Evolutionary conservation across 1,140 invertebrate species (phyloP), one percentile per base, ranked within the genome.

Genomic region (Arion vulgaris): DNA sequence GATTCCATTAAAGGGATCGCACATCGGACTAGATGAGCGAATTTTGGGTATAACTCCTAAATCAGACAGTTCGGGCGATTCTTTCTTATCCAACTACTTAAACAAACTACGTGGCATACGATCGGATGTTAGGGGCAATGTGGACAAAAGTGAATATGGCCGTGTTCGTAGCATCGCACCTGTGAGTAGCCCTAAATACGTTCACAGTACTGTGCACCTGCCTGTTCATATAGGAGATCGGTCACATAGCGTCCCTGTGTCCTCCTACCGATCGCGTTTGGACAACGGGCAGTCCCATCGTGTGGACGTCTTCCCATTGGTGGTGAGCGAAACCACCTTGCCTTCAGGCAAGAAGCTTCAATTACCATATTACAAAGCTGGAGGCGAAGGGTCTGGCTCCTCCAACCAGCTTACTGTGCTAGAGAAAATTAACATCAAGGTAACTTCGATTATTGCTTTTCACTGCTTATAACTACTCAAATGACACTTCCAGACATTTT

Each of bases 381-480:
- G 81, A 26, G 68, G 68, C 68, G 45, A 66, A 23, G 38, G 62
- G 11, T 41, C 39, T 36, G 49, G 34, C 74, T 71, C 78, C 41
- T 66, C 80, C 80, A 62, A 2, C 69, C 73, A 74, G 80, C 80
- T 81, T 51, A 83, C 81, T 26, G 75, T 83, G 74, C 49, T 83
- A 49, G 81, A 83, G 41, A 83, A 77, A 51, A 83, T 83, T 72
- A 77, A 77, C 38, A 83, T 83, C n/a, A 83, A 83, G 81, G 81
- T 83, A 83, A 82, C 28, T 32, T 1, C 53, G 19, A 57, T 57
- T 19, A 19, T 23, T 57, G n/a, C 23, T 57, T 57, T 19, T 4
- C 53, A 57, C 53, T 57, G 53, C 19, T 57, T 57, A 57, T 19
- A 15, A 11, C 23, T 11, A 23, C 53, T 57, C 53, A 57, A 23